A percentile compares a stretch with the other conserved stretches of the same genome.
Conservation (phyloP, 2,797 vertebrate species). For the Pterois miles region DNA sequence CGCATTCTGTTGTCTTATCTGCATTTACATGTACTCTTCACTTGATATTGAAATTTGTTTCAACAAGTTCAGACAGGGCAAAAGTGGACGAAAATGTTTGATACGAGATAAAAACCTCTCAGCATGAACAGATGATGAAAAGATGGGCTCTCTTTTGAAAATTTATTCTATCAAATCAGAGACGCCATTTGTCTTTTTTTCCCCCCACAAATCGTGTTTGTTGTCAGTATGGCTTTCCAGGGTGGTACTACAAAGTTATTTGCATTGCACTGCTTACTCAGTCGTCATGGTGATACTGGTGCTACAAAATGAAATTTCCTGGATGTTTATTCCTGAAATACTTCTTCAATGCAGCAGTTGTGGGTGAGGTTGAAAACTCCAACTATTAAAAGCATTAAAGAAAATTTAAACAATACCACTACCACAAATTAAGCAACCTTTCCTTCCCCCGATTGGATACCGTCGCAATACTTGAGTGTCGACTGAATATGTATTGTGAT, state of each 20-base stretch:
- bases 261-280: background rate
- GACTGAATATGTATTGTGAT: no score
- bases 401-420: background rate
- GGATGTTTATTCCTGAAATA: background rate
- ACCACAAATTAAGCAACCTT: background rate
- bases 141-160: constrained; percentile 7
- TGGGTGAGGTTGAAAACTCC: background rate
- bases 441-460: no score
- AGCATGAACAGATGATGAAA: constrained; percentile 2
- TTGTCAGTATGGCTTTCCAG: no score
- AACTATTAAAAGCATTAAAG: background rate
- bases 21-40: background rate
- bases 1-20: constrained; percentile 16
- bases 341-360: background rate
- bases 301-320: background rate
- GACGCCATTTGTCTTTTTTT: background rate
- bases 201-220: no score
- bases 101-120: constrained; percentile 19
- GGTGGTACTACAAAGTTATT: constrained; percentile 9
- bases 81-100: background rate
- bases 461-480: no score
- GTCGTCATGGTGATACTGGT: no score
- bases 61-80: background rate
- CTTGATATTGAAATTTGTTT: background rate
- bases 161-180: background rate